These are phyloP conservation scores for Ophion ellenae DNA, from an alignment of 2,888 invertebrate genomes.

Conservation along the genomic window DNA sequence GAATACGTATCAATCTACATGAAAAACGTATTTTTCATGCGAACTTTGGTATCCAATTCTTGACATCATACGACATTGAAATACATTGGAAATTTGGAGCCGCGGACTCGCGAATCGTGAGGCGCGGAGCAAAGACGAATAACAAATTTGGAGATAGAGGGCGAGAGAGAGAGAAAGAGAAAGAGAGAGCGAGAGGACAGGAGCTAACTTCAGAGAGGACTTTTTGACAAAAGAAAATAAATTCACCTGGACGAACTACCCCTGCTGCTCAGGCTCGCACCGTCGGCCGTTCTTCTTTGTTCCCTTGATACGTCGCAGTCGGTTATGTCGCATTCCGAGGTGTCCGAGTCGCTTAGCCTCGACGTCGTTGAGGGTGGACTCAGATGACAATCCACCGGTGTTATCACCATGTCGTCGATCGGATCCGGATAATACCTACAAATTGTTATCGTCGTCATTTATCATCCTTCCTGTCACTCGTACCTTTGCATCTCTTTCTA, in stretches of 20 bases:
- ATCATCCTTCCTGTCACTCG: neutral
- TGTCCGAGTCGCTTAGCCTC: slow-evolving; percentile 95
- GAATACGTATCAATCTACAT: no score
- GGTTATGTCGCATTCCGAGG: slow-evolving; percentile 88
- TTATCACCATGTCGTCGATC: slow-evolving; percentile 87
- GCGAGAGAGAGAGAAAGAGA: slow-evolving; percentile 39
- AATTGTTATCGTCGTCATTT: slow-evolving; percentile 29
- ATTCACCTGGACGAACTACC: slow-evolving; percentile 93
- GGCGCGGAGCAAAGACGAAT: slow-evolving; percentile 35
- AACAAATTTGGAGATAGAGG: slow-evolving; percentile 11
- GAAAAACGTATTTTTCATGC: no score
- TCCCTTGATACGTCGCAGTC: slow-evolving; percentile 82
- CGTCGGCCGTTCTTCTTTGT: slow-evolving; percentile 89
- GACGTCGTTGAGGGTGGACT: slow-evolving; percentile 95
- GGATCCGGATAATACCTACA: slow-evolving; percentile 85
- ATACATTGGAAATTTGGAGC: slow-evolving; percentile 39
- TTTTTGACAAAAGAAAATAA: slow-evolving; percentile 9
- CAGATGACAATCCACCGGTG: slow-evolving; percentile 92
- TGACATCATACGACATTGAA: neutral
- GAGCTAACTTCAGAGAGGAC: neutral
- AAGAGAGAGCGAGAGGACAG: neutral
- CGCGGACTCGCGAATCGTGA: slow-evolving; percentile 27
- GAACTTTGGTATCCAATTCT: no score
- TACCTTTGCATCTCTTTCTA: neutral
- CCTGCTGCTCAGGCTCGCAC: slow-evolving; percentile 95